Base-by-base conservation (phyloP, 2,888 invertebrate species). In the Himalopsyche kuldschensis region DNA sequence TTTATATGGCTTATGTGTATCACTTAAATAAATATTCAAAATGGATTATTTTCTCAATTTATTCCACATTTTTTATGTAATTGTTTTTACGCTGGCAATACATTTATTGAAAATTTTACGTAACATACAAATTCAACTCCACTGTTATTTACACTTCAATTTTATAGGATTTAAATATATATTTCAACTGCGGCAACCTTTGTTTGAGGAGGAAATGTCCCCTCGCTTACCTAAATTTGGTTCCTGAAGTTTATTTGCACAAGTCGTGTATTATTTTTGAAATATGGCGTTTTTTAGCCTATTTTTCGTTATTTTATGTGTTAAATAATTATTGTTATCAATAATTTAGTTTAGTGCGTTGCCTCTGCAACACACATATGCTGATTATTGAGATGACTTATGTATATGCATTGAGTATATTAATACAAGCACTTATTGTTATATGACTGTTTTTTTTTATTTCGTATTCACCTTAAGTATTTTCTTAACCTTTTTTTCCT, bases 391-490 rank as follows among this genome's bases (percentile, higher is more conserved):
- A 69, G 15, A 27, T 69, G 69, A 69, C 11, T 69, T 69, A 30
- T 69, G 69, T 69, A 69, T 30, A 30, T 27, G 24, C 69, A 27
- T 69, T 30, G 27, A 69, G 27, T 27, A 69, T 69, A 69, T 69
- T 69, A 69, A 69, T 69, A 69, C 69, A 69, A 69, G 69, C 69
- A 69, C 69, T 69, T 69, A 69, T 69, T 69, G 69, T 69, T 69
- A 69, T 24, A 20, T 69, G 15, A 69, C 27, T 69, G 69, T 69
- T 69, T 41, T 41, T 41, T 41, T 15, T 69, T 63, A 63, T 27
- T 63, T 63, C 4, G n/a, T n/a, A 20, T 63, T 27, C 24, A 24
- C 63, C 10, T 24, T 48, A 17, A 48, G 17, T 1, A 11, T 48
- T 48, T 48, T 48, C 35, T 8, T 4, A 35, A 35, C 6, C 35